Base-by-base conservation (phyloP, 2,797 vertebrate genomes). In the Eulemur albifrons region DNA sequence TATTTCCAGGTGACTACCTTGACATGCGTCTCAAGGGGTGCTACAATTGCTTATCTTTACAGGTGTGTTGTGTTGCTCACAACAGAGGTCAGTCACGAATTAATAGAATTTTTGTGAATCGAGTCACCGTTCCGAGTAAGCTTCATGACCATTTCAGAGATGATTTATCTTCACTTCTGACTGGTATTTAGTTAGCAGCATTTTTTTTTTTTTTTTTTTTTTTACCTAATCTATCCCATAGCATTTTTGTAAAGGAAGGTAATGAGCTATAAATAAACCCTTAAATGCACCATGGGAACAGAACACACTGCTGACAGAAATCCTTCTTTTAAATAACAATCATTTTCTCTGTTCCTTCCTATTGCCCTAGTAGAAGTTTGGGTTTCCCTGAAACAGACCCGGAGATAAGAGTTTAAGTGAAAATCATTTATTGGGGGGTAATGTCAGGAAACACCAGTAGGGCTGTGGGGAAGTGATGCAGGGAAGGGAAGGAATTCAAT, bases 161-260 rank as follows among this genome's bases (percentile, higher is more conserved):
- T 40, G 52, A 40, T 76, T 70, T 57, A 32, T 75, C 94, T 87
- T 96, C 72, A 30, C 50, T 67, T 93, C 82, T 87, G n/a, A 72
- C 67, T 88, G 50, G 57, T 52, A 61, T 80, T 6, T 30, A 35
- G 45, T 38, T 81, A 21, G 61, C 21, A 82, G 48, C 67, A 38
- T 54, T 84, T 92, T 57, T 54, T 54, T 40, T 54, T 57, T 59
- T 54, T 57, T 59, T 38, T 40, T 6, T 40, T 40, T 40, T 54
- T 59, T 61, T 43, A 63, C 73, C 75, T 91, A 35, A 69, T 63
- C 54, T 70, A 63, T 67, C 38, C 63, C 20, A 32, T 12, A 35
- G 59, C 63, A 67, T 93, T 96, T 95, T 80, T 80, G 45, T 95
- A 61, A 96, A 84, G 48, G 72, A 81, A 93, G 67, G 73, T 79